Base-by-base conservation (phyloP, 2,113 vertebrate species). In the Bungarus multicinctus region DNA sequence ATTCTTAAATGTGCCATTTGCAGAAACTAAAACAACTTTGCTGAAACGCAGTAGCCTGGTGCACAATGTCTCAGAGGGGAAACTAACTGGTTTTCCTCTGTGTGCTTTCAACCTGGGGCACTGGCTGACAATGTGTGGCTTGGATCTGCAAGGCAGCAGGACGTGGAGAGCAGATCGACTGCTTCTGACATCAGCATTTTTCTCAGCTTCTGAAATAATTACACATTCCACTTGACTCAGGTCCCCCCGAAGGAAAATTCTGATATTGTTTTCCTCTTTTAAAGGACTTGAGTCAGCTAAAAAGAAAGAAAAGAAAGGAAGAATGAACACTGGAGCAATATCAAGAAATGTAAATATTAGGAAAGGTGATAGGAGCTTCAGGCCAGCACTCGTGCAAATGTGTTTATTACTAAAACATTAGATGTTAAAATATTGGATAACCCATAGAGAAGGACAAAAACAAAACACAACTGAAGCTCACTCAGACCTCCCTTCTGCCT, bases 101-200 rank as follows among this genome's bases (percentile, higher is more conserved):
- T 5, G 55, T 93, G 45, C 43, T 95, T 93, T 52, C 87, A 34
- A 94, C 90, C 69, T 89, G 30, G 90, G 85, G 90, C 58, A 90
- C 81, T 94, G 90, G 18, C 90, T 94, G 90, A 92, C 94, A 91
- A 74, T 74, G 88, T 93, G 81, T 92, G 69, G 91, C 88, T 95
- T 95, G 93, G 93, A 60, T 47, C 95, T 34, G 25, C 50, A 34
- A 60, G 92, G 91, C 54, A 93, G 87, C 93, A 93, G 95, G 94
- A 93, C 52, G 86, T 91, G 69, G 91, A 69, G 95, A 94, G 11
- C 47, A 94, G 6, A 43, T 43, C 53, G 30, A 50, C 74, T 89
- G 54, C 81, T 93, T 57, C 91, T 92, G 88, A 89, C 60, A 74
- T 96, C 95, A 96, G 94, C 92, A 0, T 88, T 96, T 95, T 94